A percentile compares a stretch with the other conserved stretches of the same genome.
phyloP scores from a whole-genome alignment of 2,888 invertebrate genomes.

The Phanerotoma sp. region DNA sequence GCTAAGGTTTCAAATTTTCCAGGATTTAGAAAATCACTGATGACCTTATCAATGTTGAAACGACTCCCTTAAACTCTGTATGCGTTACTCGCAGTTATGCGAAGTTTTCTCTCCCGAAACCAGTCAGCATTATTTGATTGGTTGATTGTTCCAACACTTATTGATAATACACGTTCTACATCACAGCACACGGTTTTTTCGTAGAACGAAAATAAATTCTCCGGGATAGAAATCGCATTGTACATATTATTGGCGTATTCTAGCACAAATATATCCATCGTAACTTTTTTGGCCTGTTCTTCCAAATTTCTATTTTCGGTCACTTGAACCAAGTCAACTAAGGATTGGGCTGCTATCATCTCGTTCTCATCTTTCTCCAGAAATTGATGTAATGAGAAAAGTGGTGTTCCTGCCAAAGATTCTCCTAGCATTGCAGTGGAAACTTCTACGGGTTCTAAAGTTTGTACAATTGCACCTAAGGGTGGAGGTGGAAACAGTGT shows the following conservation, averaged over 20 bases:
- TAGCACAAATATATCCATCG: slow-evolving; percentile 19
- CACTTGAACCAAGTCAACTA: slow-evolving; percentile 16
- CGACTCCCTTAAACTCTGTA: slow-evolving; percentile 28
- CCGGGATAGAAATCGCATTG: slow-evolving; percentile 16
- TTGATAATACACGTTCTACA: slow-evolving; percentile 11
- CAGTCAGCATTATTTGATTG: slow-evolving; percentile 24
- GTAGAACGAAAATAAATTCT: slow-evolving; percentile 25
- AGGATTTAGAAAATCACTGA: slow-evolving; percentile 23
- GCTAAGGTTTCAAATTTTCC: slow-evolving; percentile 19
- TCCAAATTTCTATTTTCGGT: slow-evolving; percentile 17
- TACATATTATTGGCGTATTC: slow-evolving; percentile 17
- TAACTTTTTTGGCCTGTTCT: slow-evolving; percentile 20
- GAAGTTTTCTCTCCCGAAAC: slow-evolving; percentile 23
- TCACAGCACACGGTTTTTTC: slow-evolving; percentile 24
- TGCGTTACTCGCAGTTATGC: slow-evolving; percentile 32
- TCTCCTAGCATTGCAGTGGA: slow-evolving; percentile 9
- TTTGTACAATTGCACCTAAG: background rate
- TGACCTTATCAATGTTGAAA: slow-evolving; percentile 30
- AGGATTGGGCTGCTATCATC: slow-evolving; percentile 28
- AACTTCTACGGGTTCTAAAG: slow-evolving; percentile 6
- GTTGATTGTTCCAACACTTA: slow-evolving; percentile 26
- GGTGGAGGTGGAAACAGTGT: slow-evolving; percentile 21
- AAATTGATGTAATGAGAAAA: slow-evolving; percentile 22
- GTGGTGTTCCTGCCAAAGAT: slow-evolving; percentile 14
- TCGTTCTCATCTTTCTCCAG: slow-evolving; percentile 25